Base-by-base conservation (phyloP, 2,888 invertebrate species). In the Pherbina coryleti region DNA sequence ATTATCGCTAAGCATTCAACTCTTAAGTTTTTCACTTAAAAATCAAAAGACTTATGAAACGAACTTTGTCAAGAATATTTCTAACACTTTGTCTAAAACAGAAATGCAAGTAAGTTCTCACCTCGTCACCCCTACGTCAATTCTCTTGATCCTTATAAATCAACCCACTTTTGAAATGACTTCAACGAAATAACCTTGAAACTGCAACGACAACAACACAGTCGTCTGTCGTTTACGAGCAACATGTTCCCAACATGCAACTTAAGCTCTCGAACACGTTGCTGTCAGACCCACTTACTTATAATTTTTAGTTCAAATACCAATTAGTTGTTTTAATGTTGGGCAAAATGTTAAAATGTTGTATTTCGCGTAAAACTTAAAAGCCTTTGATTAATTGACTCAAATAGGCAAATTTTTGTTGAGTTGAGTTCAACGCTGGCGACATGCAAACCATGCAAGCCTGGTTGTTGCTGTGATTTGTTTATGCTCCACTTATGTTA, bases 281-380 rank as follows among this genome's bases (percentile, higher is more conserved):
- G 19, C 67, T 67, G 67, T 67, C 44, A 49, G 25, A 34, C 44
- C 9, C 19, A 49, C 19, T 67, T 22, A 67, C 7, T 9, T 49
- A 11, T 22, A 67, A 9, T 44, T 25, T 67, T 67, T 44, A 22
- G 44, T 14, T 49, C 19, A 67, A 34, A 67, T 67, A 22, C 44
- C 67, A 67, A 67, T 67, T 67, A 67, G 67, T 67, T 34, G 37
- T 14, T n/a, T 66, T 66, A 28, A 66, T 70, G 49, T 49, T 70
- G 28, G 25, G 25, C 49, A 17, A 44, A 25, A 70, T 70, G 51
- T 70, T 51, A 22, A 51, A 22, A 17, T 19, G 11, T 44, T 53
- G 51, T 51, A 70, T 19, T 28, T 70, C n/a, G 49, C 5, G 11
- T 28, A 37, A 66, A 34, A 51, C 5, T 25, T 70, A 49, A 70